These are phyloP conservation scores for Lacanobia wlatinum DNA, from an alignment of 2,888 invertebrate genomes.

Conservation along the genomic window DNA sequence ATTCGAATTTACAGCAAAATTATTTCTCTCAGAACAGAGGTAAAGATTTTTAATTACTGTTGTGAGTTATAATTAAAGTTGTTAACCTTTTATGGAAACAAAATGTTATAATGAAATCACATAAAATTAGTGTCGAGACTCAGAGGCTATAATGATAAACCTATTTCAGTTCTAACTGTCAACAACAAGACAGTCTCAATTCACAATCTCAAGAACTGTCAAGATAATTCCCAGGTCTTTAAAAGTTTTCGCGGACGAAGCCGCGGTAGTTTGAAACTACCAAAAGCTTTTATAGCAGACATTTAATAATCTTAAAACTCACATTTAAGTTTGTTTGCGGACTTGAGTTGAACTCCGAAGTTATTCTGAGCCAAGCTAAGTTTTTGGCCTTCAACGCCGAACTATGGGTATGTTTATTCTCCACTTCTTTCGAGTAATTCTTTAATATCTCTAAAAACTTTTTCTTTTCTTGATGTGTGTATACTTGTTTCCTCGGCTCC, in stretches of 20 bases:
- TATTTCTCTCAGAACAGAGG: too few relatives aligned
- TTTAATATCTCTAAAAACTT: slow-evolving; percentile 48
- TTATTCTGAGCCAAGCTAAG: slow-evolving; percentile 46
- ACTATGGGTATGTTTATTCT: slow-evolving; percentile 31
- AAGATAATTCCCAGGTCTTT: background rate
- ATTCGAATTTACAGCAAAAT: too few relatives aligned
- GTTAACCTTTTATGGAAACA: too few relatives aligned
- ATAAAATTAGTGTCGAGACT: background rate
- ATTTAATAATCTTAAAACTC: slow-evolving; percentile 13
- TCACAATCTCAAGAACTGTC: slow-evolving; percentile 27
- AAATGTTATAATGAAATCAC: too few relatives aligned
- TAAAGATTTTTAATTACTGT: too few relatives aligned
- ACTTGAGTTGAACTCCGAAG: slow-evolving; percentile 44
- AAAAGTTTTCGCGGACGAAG: background rate
- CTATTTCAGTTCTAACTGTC: slow-evolving; percentile 1
- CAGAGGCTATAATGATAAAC: background rate
- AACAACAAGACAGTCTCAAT: slow-evolving; percentile 6
- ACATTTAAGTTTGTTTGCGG: slow-evolving; percentile 31
- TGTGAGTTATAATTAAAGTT: too few relatives aligned
- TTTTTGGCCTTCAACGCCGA: slow-evolving; percentile 41
- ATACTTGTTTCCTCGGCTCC: slow-evolving; percentile 43
- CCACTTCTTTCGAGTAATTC: slow-evolving; percentile 38
- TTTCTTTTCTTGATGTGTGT: slow-evolving; percentile 34
- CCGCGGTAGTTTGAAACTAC: background rate
- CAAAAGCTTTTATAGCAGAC: background rate